These are phyloP conservation scores for Bombus polaris DNA, from an alignment of 1,140 invertebrate genomes.

Conservation along the genomic window DNA sequence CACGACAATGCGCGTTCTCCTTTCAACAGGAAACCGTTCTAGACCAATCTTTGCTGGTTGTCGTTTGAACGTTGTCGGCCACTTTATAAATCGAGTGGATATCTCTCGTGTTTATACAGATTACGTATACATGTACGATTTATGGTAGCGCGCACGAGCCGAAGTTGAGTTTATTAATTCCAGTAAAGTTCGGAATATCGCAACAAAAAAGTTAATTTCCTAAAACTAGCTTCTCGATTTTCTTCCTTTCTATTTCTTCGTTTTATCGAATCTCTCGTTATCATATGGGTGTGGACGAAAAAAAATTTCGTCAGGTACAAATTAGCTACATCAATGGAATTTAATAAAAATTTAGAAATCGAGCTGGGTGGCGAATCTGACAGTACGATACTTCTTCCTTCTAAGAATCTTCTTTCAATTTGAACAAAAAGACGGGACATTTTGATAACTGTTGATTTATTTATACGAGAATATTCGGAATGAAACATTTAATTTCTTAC, in stretches of 20 bases:
- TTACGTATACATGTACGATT: conserved; percentile 34
- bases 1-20: conserved; percentile 66
- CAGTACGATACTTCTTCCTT: no score
- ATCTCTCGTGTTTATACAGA: neutral
- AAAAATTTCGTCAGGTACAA: no score
- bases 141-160: conserved; percentile 38
- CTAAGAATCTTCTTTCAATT: no score
- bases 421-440: no score
- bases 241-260: no score
- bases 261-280: no score
- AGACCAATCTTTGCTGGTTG: conserved; percentile 42
- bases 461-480: neutral
- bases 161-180: conserved; percentile 53
- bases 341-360: no score
- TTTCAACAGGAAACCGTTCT: conserved; percentile 76
- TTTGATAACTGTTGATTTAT: neutral
- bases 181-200: conserved; percentile 1
- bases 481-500: neutral
- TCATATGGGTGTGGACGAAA: no score
- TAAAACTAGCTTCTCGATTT: no score
- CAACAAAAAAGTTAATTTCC: no score
- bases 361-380: no score
- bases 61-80: neutral
- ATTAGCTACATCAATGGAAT: no score
- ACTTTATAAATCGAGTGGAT: conserved; percentile 52